A percentile compares a stretch with the other conserved stretches of the same genome.
Conservation (phyloP, 2,797 vertebrate genomes). For the Petrocephalus schoutedeni region DNA sequence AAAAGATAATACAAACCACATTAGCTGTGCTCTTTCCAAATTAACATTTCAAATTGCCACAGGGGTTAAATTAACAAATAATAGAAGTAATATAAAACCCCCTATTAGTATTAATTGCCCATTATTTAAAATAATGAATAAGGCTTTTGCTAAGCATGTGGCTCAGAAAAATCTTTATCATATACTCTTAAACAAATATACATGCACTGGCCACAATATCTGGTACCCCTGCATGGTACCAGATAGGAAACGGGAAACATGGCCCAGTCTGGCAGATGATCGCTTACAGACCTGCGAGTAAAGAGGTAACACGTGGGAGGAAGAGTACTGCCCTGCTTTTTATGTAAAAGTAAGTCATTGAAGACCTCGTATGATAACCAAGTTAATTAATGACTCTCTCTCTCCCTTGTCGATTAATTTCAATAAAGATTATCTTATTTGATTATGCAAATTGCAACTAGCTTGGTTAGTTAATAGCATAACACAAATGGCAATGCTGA, state of each 20-base stretch:
- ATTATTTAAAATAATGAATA: slow-evolving; percentile 10
- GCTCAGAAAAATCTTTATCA: neutral
- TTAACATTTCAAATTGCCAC: slow-evolving; percentile 15
- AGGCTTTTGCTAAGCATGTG: neutral
- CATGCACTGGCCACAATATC: neutral
- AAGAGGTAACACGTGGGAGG: no score
- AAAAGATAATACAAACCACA: neutral
- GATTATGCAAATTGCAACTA: no score
- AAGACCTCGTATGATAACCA: no score
- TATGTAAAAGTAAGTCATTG: no score
- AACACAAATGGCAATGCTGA: no score
- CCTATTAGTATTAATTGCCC: neutral
- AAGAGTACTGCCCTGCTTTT: no score
- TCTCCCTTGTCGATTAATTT: no score
- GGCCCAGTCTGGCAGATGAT: no score
- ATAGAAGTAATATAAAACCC: slow-evolving; percentile 3
- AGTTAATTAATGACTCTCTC: no score
- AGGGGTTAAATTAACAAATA: slow-evolving; percentile 11
- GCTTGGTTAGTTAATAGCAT: no score
- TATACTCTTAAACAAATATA: neutral
- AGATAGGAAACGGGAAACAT: neutral
- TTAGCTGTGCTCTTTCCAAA: slow-evolving; percentile 7
- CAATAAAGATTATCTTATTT: no score
- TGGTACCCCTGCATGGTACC: neutral
- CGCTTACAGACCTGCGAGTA: no score